Evolutionary conservation across 2,113 vertebrate genomes (phyloP).

Genomic region (Oophaga pumilio): DNA sequence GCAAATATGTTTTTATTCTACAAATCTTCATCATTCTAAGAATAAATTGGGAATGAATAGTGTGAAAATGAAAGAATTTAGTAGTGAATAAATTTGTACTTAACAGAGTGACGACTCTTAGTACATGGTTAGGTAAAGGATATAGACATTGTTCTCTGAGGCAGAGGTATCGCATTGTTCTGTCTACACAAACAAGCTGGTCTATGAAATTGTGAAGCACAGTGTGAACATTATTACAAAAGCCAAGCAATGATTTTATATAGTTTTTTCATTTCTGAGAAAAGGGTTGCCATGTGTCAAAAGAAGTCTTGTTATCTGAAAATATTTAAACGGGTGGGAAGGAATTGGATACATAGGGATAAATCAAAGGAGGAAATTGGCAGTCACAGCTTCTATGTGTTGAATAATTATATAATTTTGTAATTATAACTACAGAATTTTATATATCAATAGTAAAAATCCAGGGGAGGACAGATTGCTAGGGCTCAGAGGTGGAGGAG

Average conservation of each 20-base stretch:
- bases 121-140: constrained; percentile 17
- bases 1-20: not conserved
- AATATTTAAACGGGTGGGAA: not conserved
- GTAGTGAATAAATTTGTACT: constrained; percentile 47
- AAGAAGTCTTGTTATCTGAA: not conserved
- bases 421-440: not conserved
- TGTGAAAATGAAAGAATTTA: constrained; percentile 39
- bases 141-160: not conserved
- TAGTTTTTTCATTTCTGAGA: not conserved
- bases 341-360: not conserved
- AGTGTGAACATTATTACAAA: not conserved
- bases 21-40: not conserved
- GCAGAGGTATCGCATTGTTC: not conserved
- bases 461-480: too few relatives aligned
- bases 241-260: not conserved
- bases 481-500: too few relatives aligned
- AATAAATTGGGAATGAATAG: constrained; percentile 29
- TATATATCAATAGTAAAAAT: not conserved
- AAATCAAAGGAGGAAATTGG: too few relatives aligned
- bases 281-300: not conserved
- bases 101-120: constrained; percentile 37
- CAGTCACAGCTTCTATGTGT: not conserved
- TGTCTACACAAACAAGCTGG: not conserved
- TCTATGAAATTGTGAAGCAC: not conserved
- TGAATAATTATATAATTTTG: not conserved